Base-by-base conservation (phyloP, 1,140 invertebrate genomes). In the Phthorimaea operculella region DNA sequence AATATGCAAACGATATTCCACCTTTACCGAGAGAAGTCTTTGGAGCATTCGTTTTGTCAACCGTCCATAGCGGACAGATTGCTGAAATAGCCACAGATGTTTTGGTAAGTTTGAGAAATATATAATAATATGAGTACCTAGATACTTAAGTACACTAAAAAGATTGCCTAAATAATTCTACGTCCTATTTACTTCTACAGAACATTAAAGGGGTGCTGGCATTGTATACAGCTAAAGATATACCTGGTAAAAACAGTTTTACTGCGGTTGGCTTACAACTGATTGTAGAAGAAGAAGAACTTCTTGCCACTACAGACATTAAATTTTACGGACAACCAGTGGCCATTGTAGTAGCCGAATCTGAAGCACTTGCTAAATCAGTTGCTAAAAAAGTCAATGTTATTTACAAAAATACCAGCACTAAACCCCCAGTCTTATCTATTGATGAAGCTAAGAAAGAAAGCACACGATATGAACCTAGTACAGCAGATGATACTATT, bases 241-340 rank as follows among this genome's bases (percentile, higher is more conserved):
- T 95, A 42, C 92, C 92, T 0, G 92, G 92, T 0, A 75, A 76
- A 57, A 92, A 92, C 73, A 65, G 76, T 4, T 89, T 85, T 33
- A 74, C 69, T 0, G 63, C 66, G 1, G 68, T 71, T 0, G 72
- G 74, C 7, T 54, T 76, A 33, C 75, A 68, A 52, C 53, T 82
- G 1, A 52, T 74, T 51, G 61, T 54, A 3, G 80, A 85, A 57
- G 76, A 87, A 34, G 87, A 89, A 76, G 86, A 88, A 63, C 85
- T 89, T 44, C 81, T 90, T 49, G 88, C 85, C 34, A 68, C 73
- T 28, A 74, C 70, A 0, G 73, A 74, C 6, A 87, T 94, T 0
- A 68, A 84, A 18, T 92, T 88, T 68, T 90, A 91, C 47, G 91
- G 92, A 0, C 93, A 96, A 74, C 89, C 92, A 0, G 70, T 94